Evolutionary conservation across 1,140 invertebrate species (phyloP).

Genomic region (Helicoverpa zea): DNA sequence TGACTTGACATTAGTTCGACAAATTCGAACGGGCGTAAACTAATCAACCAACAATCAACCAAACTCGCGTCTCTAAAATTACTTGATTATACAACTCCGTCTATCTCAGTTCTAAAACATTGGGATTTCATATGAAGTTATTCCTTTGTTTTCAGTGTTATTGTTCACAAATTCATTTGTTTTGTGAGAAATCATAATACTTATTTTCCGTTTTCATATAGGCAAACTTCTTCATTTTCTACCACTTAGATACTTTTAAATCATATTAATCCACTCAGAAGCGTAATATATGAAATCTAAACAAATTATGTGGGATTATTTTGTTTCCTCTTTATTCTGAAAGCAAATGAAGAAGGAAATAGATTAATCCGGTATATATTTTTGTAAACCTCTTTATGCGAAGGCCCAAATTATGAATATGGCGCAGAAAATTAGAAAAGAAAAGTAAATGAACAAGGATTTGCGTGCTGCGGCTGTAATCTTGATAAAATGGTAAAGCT

Average conservation of each 20-base stretch:
- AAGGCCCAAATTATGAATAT: conserved; percentile 43
- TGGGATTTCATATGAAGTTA: conserved; percentile 6
- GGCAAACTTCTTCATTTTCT: no score
- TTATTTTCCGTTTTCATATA: no score
- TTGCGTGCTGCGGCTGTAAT: conserved; percentile 37
- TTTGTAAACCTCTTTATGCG: conserved; percentile 45
- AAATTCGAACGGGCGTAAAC: conserved; percentile 51
- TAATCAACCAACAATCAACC: conserved; percentile 54
- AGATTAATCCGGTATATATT: conserved; percentile 41
- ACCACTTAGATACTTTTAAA: no score
- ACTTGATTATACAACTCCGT: conserved; percentile 44
- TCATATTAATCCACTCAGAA: no score
- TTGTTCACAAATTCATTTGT: background rate
- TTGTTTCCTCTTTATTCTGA: background rate
- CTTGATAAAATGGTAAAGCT: conserved; percentile 41
- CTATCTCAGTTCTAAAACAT: conserved; percentile 14
- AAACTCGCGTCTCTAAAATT: conserved; percentile 40
- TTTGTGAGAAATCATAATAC: background rate
- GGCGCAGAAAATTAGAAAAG: conserved; percentile 43
- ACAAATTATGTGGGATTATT: conserved; percentile 19
- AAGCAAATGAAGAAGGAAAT: conserved; percentile 22
- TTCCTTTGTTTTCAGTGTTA: background rate
- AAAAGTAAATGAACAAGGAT: conserved; percentile 46
- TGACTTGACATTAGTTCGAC: conserved; percentile 49
- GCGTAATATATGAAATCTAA: background rate